phyloP scores from a whole-genome alignment of 2,113 vertebrate genomes.

The Mesitornis unicolor region DNA sequence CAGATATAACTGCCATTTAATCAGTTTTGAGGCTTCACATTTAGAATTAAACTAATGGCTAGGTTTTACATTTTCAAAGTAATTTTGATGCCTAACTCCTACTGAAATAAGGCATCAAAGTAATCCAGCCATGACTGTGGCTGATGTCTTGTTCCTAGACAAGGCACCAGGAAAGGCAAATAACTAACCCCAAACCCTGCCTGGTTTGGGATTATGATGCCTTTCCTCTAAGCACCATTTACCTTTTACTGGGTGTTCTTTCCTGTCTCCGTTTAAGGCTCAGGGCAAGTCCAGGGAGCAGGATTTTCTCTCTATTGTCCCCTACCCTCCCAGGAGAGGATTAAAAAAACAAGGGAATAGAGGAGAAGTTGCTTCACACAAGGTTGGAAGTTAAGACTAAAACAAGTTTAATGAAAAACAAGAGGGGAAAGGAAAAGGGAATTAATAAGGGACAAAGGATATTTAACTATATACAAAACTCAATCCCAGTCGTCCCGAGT shows the following conservation, averaged over 20 bases:
- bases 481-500: too few relatives aligned
- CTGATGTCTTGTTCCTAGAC: not conserved
- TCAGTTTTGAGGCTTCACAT: not conserved
- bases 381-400: too few relatives aligned
- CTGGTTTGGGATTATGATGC: not conserved
- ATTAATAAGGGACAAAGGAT: too few relatives aligned
- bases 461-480: too few relatives aligned
- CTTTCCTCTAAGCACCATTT: not conserved
- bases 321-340: too few relatives aligned
- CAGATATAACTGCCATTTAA: not conserved
- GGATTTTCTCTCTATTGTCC: too few relatives aligned
- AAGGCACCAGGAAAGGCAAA: not conserved
- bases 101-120: not conserved
- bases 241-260: not conserved
- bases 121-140: not conserved
- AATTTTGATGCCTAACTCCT: not conserved
- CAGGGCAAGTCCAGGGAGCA: too few relatives aligned
- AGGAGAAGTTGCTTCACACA: too few relatives aligned
- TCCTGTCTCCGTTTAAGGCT: too few relatives aligned
- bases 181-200: not conserved
- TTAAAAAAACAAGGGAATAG: too few relatives aligned
- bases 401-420: too few relatives aligned
- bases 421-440: too few relatives aligned
- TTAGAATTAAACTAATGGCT: not conserved
- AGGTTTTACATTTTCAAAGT: not conserved